Evolutionary conservation across 2,888 invertebrate genomes (phyloP).

Genomic region (Pyrochroa serraticornis): DNA sequence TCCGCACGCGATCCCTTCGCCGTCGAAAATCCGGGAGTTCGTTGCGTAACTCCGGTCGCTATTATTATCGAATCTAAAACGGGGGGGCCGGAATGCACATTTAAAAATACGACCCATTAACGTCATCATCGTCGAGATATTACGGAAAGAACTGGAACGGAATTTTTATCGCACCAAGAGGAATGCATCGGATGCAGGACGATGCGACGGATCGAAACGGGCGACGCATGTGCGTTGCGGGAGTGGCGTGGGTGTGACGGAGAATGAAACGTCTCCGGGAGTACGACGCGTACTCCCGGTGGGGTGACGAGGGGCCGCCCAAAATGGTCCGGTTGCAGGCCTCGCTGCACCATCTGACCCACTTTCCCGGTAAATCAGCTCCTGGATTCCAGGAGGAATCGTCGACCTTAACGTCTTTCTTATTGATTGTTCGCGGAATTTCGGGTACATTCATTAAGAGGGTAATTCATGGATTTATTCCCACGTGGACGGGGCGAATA

Average conservation of each 20-base stretch:
- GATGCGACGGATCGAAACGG: slow-evolving; percentile 13
- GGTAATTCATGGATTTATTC: no score
- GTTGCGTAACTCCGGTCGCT: slow-evolving; percentile 14
- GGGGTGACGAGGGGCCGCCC: slow-evolving; percentile 56
- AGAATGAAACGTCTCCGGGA: slow-evolving; percentile 18
- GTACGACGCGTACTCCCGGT: slow-evolving; percentile 46
- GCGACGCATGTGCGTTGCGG: slow-evolving; percentile 19
- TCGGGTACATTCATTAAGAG: no score
- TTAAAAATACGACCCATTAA: slow-evolving; percentile 26
- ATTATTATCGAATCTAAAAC: slow-evolving; percentile 20
- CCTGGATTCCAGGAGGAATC: no score
- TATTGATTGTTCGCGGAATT: no score
- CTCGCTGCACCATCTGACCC: slow-evolving; percentile 47
- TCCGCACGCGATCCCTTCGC: slow-evolving; percentile 15
- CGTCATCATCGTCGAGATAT: slow-evolving; percentile 18
- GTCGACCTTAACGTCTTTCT: no score
- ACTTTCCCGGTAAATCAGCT: slow-evolving; percentile 32
- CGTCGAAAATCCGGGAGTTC: slow-evolving; percentile 6
- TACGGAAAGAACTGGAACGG: slow-evolving; percentile 16
- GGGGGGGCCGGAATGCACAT: slow-evolving; percentile 28
- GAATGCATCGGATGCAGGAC: not conserved
- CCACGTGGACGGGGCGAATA: no score
- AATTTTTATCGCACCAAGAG: slow-evolving; percentile 2
- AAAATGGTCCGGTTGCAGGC: slow-evolving; percentile 59
- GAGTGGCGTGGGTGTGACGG: slow-evolving; percentile 17